A percentile compares a stretch with the other conserved stretches of the same genome.
These are phyloP conservation scores for Esox lucius DNA, from an alignment of 2,797 vertebrate species.

Conservation along the genomic window DNA sequence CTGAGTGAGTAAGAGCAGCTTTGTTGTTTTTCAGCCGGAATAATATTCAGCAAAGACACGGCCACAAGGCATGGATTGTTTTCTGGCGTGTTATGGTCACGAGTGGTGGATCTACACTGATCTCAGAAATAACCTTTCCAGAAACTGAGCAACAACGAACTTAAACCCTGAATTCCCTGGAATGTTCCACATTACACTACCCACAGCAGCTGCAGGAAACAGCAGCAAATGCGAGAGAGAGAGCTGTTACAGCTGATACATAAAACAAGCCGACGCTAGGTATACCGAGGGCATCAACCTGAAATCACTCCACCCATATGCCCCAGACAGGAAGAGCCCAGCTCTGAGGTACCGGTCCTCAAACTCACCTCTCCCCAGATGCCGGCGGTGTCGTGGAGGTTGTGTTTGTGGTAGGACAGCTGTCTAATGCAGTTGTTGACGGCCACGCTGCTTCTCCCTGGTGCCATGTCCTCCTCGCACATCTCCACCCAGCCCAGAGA, in stretches of 20 bases:
- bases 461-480: slow-evolving; percentile 91
- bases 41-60: no score
- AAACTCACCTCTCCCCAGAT: slow-evolving; percentile 85
- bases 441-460: slow-evolving; percentile 86
- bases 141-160: no score
- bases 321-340: neutral
- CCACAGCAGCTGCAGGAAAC: neutral
- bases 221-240: neutral
- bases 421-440: slow-evolving; percentile 95
- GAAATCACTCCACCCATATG: neutral
- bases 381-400: slow-evolving; percentile 84
- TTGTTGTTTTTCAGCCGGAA: no score
- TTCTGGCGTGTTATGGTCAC: no score
- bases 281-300: neutral
- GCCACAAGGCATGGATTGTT: no score
- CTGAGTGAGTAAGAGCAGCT: no score
- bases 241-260: neutral
- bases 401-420: slow-evolving; percentile 88
- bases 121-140: no score
- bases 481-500: slow-evolving; percentile 96
- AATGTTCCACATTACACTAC: neutral
- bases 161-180: no score
- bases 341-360: neutral
- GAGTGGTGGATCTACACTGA: no score
- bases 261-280: neutral